Evolutionary conservation across 2,113 vertebrate species (phyloP), one percentile per base, ranked within the genome.

Genomic region (Peromyscus polionotus): DNA sequence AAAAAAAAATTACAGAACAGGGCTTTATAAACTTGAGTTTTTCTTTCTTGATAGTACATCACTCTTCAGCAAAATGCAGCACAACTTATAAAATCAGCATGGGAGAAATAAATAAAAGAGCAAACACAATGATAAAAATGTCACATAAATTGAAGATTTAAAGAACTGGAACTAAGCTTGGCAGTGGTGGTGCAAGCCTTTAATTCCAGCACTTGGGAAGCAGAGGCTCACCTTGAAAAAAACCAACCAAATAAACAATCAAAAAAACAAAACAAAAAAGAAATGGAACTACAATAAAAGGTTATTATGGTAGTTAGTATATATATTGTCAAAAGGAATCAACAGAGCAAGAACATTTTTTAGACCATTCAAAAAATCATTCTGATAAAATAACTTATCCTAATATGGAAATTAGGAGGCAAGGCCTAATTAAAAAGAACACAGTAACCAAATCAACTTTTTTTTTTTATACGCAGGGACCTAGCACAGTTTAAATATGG

Each of bases 281-380:
- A 95, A 80, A 59, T 0, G 85, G 16, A 20, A 39, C 79, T 65
- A 88, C 2, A 88, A 76, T 79, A 88, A 97, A 85, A 75, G 31
- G 75, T 73, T 22, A 79, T 67, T 93, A 67, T 1, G 87, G n/a
- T 9, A 87, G 24, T 79, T 67, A 96, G 61, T 7, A 91, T 4
- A 84, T 33, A 96, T 11, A 77, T 1, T 24, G 10, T 63, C 81
- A 86, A 83, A 90, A 91, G 45, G 33, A 80, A 92, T 85, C 90
- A 90, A 14, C 63, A 96, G 94, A 96, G 72, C 57, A 88, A 95
- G 68, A 51, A 59, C 89, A 93, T 84, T 59, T 96, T 51, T 90
- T 79, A 79, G 24, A 51, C 36, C 95, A 61, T 57, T 39, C 54
- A 95, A 83, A 86, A 95, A 95, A 77, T 65, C 48, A 97, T 33